Conservation (phyloP, 2,888 invertebrate genomes). For the Phorcus lineatus region DNA sequence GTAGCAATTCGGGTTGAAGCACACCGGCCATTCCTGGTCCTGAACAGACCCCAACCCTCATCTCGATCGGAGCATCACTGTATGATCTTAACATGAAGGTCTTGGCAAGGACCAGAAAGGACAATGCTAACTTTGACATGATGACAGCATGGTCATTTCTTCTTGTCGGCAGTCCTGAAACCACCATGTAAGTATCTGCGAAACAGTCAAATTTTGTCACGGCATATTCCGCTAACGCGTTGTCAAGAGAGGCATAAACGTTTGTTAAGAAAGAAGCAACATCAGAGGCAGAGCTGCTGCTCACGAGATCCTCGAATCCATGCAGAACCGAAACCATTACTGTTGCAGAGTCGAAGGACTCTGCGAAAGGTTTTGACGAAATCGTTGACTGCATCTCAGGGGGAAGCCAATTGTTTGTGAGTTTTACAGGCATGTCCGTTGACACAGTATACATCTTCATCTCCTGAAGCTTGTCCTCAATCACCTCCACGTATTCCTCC, state of each 20-base stretch:
- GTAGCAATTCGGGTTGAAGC: not conserved
- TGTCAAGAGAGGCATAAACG: not conserved
- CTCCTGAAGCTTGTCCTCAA: conserved; percentile 56
- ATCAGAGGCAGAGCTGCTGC: conserved; percentile 12
- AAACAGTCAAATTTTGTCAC: conserved; percentile 6
- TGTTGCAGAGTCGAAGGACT: conserved; percentile 16
- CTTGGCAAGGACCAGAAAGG: conserved; percentile 13
- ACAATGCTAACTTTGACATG: conserved; percentile 18
- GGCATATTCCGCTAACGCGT: not conserved
- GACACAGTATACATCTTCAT: conserved; percentile 43
- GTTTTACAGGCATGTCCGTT: not conserved
- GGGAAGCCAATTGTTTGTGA: not conserved
- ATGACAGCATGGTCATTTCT: conserved; percentile 18
- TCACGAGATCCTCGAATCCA: conserved; percentile 4
- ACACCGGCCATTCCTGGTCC: conserved; percentile 22
- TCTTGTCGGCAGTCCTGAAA: not conserved
- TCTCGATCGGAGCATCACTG: not conserved
- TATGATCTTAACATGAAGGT: conserved; percentile 8
- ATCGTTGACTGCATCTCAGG: not conserved
- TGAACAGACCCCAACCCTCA: conserved; percentile 18
- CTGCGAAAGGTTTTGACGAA: not conserved
- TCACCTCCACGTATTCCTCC: conserved; percentile 51
- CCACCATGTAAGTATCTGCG: conserved; percentile 9
- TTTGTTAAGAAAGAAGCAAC: conserved; percentile 3
- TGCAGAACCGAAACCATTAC: conserved; percentile 25